These are phyloP conservation scores for Griposia aprilina DNA, from an alignment of 2,888 invertebrate genomes.

Conservation along the genomic window DNA sequence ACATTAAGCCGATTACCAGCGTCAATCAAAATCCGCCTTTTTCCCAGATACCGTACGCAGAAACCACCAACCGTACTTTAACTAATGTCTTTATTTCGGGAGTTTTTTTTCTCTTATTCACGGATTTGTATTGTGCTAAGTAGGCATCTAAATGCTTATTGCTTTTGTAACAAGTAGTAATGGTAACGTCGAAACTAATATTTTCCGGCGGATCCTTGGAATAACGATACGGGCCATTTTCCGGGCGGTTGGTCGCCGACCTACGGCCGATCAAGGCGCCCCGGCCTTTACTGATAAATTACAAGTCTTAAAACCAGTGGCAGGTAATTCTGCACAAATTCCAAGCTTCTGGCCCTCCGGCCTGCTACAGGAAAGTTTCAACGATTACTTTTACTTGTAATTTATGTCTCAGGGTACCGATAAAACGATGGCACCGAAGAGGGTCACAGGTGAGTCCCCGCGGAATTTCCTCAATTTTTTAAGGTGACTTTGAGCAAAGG, in stretches of 20 bases:
- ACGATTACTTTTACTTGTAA: slow-evolving; percentile 89
- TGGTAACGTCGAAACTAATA: slow-evolving; percentile 73
- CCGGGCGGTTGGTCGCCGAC: slow-evolving; percentile 77
- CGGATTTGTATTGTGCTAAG: slow-evolving; percentile 69
- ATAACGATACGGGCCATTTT: slow-evolving; percentile 82
- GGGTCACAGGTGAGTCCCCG: slow-evolving; percentile 85
- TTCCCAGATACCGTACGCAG: slow-evolving; percentile 82
- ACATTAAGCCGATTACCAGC: slow-evolving; percentile 90
- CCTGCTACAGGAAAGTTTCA: slow-evolving; percentile 86
- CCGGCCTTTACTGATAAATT: slow-evolving; percentile 90
- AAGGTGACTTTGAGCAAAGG: slow-evolving; percentile 69
- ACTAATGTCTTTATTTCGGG: slow-evolving; percentile 75
- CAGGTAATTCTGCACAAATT: slow-evolving; percentile 91
- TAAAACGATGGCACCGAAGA: slow-evolving; percentile 82
- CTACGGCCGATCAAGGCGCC: slow-evolving; percentile 80
- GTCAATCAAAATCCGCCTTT: slow-evolving; percentile 89
- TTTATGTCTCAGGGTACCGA: slow-evolving; percentile 86
- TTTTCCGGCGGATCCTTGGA: slow-evolving; percentile 74
- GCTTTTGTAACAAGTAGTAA: slow-evolving; percentile 73
- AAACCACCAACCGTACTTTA: slow-evolving; percentile 76
- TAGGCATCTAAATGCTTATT: slow-evolving; percentile 71
- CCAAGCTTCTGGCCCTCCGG: slow-evolving; percentile 81
- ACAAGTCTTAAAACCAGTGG: slow-evolving; percentile 91
- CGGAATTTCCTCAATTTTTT: slow-evolving; percentile 76
- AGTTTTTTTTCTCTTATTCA: slow-evolving; percentile 58